These are phyloP conservation scores for Tromatobia lineatoria DNA, from an alignment of 2,888 invertebrate species.

Conservation along the genomic window DNA sequence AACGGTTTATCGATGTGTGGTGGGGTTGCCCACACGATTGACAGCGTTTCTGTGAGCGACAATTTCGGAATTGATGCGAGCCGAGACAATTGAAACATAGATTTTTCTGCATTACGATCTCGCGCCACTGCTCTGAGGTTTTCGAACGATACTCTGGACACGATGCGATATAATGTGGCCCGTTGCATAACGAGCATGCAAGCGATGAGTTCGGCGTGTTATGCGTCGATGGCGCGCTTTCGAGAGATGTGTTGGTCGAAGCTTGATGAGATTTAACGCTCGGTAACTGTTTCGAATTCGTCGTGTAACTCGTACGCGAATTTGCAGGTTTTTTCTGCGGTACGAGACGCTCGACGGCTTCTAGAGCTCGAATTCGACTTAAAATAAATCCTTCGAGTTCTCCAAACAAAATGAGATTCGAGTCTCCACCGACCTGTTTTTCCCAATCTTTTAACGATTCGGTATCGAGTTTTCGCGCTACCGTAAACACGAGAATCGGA, in stretches of 20 bases:
- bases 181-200: slow-evolving; percentile 31
- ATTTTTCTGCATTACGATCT: slow-evolving; percentile 37
- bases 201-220: not conserved
- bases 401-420: slow-evolving; percentile 11
- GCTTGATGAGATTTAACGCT: slow-evolving; percentile 28
- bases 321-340: slow-evolving; percentile 23
- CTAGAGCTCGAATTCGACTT: slow-evolving; percentile 39
- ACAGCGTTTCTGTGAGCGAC: slow-evolving; percentile 36
- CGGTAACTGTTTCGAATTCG: slow-evolving; percentile 24
- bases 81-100: slow-evolving; percentile 48
- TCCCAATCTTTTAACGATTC: slow-evolving; percentile 45
- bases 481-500: slow-evolving; percentile 28
- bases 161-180: slow-evolving; percentile 36
- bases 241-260: not conserved
- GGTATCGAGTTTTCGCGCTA: slow-evolving; percentile 31
- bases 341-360: slow-evolving; percentile 36
- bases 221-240: slow-evolving; percentile 20
- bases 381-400: slow-evolving; percentile 38
- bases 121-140: slow-evolving; percentile 33
- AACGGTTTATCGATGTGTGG: slow-evolving; percentile 35
- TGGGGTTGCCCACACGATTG: slow-evolving; percentile 29
- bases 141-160: slow-evolving; percentile 42
- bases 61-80: slow-evolving; percentile 30
- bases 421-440: slow-evolving; percentile 6
- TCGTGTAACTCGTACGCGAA: slow-evolving; percentile 8